phyloP scores from a whole-genome alignment of 1,140 invertebrate genomes.

The Cydia strobilella region DNA sequence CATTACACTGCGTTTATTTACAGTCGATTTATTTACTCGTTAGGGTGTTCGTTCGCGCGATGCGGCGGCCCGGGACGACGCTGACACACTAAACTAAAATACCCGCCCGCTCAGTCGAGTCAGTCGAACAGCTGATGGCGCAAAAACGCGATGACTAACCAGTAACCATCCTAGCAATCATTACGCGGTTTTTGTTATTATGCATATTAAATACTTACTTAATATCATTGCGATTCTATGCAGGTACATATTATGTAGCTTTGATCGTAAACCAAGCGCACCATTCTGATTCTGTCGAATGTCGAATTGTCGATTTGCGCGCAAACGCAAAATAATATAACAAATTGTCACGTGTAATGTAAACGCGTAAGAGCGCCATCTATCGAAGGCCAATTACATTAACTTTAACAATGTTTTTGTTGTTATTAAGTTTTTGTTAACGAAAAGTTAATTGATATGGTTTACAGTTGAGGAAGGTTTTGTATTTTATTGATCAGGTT shows the following conservation, averaged over 20 bases:
- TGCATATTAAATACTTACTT: background rate
- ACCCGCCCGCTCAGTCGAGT: conserved; percentile 10
- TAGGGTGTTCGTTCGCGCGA: background rate
- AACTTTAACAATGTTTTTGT: conserved; percentile 21
- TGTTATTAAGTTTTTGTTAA: conserved; percentile 16
- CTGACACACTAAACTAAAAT: conserved; percentile 29
- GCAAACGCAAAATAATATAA: conserved; percentile 1
- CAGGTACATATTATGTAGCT: background rate
- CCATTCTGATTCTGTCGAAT: no score
- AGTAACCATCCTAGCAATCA: conserved; percentile 1
- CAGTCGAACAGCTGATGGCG: background rate
- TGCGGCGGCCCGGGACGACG: background rate
- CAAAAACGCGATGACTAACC: conserved; percentile 1
- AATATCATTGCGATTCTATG: background rate
- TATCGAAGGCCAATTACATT: background rate
- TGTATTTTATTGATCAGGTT: background rate
- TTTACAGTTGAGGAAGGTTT: background rate
- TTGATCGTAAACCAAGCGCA: background rate
- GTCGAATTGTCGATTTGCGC: background rate
- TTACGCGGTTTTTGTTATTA: background rate
- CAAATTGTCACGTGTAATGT: background rate
- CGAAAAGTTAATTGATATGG: background rate
- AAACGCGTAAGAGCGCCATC: conserved; percentile 1
- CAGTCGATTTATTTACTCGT: background rate
- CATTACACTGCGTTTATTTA: conserved; percentile 42